Evolutionary conservation across 1,140 invertebrate species (phyloP), one percentile per base, ranked within the genome.

Genomic region (Pseudomyrmex concolor): DNA sequence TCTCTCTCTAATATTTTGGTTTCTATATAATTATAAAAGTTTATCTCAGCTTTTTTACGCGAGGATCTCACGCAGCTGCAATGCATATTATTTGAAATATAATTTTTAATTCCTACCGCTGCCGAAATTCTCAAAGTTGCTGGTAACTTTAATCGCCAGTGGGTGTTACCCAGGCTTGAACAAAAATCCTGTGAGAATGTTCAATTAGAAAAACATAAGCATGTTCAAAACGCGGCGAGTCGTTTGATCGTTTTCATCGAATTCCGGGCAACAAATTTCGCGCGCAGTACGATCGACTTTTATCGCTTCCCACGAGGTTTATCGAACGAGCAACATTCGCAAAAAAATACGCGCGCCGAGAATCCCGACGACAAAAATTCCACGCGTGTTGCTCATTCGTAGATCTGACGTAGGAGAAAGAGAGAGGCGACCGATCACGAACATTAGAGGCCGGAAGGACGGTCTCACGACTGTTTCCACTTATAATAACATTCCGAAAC

Each of bases 401-500:
- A 70, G 34, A 78, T 25, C 34, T 12, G 15, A 15, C 13, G 13
- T n/a, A 64, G 59, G 15, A n/a, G 34, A n/a, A 9, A 12, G 2
- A 7, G 19, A 1, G 15, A 19, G 13, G 19, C 8, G 1, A 50
- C 57, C 10, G 48, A 34, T 73, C 45, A 68, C 48, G 60, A 9
- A 68, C 19, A 15, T 63, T 19, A 72, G 48, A n/a, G 59, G 2
- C 43, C 64, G 72, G 78, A 70, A 71, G 43, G 64, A 67, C 22
- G 68, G 19, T 7, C 48, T 60, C 81, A 84, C 86, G 84, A 89
- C 84, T 91, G 89, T 92, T 91, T 91, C 90, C 91, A 92, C 90
- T 92, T 91, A 89, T 92, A 93, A 93, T 91, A 93, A 93, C 92
- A 89, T 92, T 92, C 90, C 88, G 86, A 86, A 91, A 91, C 90